Percentiles rank a stretch among this genome's conserved stretches.
Conservation (phyloP, 2,888 invertebrate genomes). For the Scaptodrosophila latifasciaeformis region DNA sequence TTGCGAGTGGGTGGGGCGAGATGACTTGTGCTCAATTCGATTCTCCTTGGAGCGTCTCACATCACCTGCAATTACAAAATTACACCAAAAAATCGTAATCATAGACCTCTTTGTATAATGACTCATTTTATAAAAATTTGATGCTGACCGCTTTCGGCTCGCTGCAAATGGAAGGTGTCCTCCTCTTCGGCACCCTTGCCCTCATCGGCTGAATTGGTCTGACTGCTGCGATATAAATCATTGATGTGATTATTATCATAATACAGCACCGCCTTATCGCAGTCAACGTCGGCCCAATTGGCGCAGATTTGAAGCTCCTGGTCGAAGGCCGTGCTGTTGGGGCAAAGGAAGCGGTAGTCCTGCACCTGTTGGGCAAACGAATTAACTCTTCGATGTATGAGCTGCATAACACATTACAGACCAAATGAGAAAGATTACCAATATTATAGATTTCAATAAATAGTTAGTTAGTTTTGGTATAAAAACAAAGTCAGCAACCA, state of each 20-base stretch:
- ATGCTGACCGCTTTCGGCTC: conserved; percentile 81
- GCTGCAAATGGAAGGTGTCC: conserved; percentile 83
- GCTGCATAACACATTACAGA: conserved; percentile 41
- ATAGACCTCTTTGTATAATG: too few relatives aligned
- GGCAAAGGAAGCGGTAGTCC: conserved; percentile 91
- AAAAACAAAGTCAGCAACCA: background rate
- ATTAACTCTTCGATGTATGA: conserved; percentile 60
- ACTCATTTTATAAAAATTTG: background rate
- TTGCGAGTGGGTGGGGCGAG: conserved; percentile 60
- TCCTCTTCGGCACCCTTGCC: conserved; percentile 82
- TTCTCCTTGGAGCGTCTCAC: conserved; percentile 71
- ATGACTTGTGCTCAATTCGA: conserved; percentile 69
- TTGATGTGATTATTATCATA: conserved; percentile 87
- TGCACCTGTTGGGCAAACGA: conserved; percentile 77
- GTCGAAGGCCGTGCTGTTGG: conserved; percentile 92
- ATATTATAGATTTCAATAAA: conserved; percentile 41
- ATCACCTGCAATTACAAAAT: conserved; percentile 62
- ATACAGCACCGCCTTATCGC: conserved; percentile 86
- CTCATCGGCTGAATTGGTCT: conserved; percentile 81
- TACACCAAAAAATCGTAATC: too few relatives aligned
- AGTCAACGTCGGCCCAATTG: conserved; percentile 93
- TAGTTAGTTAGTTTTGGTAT: too few relatives aligned
- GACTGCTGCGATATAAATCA: conserved; percentile 85
- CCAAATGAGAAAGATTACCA: conserved; percentile 19
- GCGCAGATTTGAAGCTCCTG: conserved; percentile 95